Base-by-base conservation (phyloP, 1,140 invertebrate species). In the Drosophila neocordata region DNA sequence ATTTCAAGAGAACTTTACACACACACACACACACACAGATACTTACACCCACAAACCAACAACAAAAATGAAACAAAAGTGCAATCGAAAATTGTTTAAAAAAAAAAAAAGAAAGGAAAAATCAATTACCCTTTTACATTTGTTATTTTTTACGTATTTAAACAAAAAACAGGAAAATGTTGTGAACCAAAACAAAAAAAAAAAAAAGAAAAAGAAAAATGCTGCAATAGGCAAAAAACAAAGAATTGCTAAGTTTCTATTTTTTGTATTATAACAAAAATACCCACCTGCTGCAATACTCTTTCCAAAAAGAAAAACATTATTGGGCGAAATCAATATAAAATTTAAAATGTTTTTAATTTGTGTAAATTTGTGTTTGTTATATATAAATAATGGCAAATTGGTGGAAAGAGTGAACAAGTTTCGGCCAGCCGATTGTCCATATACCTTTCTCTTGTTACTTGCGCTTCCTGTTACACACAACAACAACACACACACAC, bases 41-140 rank as follows among this genome's bases (percentile, higher is more conserved):
- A 69, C 41, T 11, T 12, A 20, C 41, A 9, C 4, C 41, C n/a
- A 68, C 41, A 55, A 55, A 61, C 34, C 71, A 83, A 62, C 65
- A 77, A 77, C 65, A 73, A 44, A 64, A 62, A 68, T 51, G 66
- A 76, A 79, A 76, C 65, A 68, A 85, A 85, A 81, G 81, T 85
- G 81, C 81, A 84, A 84, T 84, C 72, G 41, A 69, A 80, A 81
- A 81, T 61, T 59, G 53, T 66, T 75, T 44, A 27, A 44, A 27
- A 51, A 52, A 27, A 44, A 27, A 51, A 35, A 35, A 60, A 44
- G n/a, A 53, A 60, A 64, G 8, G 52, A 31, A 71, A 59, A 44
- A n/a, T 67, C 65, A 61, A 75, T 73, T 65, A 73, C 75, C 68
- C 55, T 73, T 83, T 83, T 79, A 84, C 76, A 73, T 84, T 84